A percentile compares a stretch with the other conserved stretches of the same genome.
phyloP scores from a whole-genome alignment of 1,140 invertebrate genomes.

The Helicoverpa zea region DNA sequence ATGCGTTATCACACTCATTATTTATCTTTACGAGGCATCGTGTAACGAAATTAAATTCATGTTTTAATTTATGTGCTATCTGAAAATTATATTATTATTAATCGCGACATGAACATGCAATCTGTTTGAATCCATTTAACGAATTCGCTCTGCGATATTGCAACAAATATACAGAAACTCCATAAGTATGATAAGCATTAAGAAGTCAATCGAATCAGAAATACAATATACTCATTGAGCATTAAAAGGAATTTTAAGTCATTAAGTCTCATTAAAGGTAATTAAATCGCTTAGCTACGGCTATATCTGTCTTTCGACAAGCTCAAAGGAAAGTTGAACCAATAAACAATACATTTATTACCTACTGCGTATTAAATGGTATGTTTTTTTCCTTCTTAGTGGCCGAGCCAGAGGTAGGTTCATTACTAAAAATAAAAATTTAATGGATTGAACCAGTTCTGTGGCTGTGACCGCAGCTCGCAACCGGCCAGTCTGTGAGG shows the following conservation, averaged over 20 bases:
- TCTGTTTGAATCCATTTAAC: not conserved
- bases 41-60: conserved; percentile 33
- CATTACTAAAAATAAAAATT: conserved; percentile 70
- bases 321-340: conserved; percentile 50
- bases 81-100: conserved; percentile 26
- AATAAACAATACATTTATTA: conserved; percentile 55
- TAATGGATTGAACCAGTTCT: conserved; percentile 64
- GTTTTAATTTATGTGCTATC: conserved; percentile 30
- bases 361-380: conserved; percentile 37
- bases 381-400: conserved; percentile 28
- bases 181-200: not conserved
- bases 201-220: not conserved
- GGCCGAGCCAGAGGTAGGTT: conserved; percentile 46
- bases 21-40: conserved; percentile 40
- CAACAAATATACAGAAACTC: not conserved
- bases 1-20: conserved; percentile 19
- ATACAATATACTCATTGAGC: not conserved
- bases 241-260: conserved; percentile 25
- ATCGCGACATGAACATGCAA: conserved; percentile 9
- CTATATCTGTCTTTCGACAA: conserved; percentile 42
- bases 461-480: conserved; percentile 56
- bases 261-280: conserved; percentile 36
- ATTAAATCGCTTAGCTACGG: conserved; percentile 29
- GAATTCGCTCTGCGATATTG: not conserved
- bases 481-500: conserved; percentile 48